Percentiles rank a stretch among this genome's conserved stretches.
These are phyloP conservation scores for Drosophila lacteicornis DNA, from an alignment of 1,140 invertebrate species.

Conservation along the genomic window DNA sequence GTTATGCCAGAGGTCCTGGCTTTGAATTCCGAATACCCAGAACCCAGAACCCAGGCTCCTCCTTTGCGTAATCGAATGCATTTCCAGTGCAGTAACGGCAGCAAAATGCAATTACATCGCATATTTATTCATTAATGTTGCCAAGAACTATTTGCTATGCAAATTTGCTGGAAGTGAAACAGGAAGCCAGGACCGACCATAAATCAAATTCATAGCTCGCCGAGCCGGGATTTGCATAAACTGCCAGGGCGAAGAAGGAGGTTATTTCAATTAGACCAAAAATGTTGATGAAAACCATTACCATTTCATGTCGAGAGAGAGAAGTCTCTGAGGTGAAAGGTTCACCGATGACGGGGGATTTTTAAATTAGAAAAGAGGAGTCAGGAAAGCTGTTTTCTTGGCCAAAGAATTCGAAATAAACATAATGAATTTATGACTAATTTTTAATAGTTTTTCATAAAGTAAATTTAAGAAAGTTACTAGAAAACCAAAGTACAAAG, in stretches of 20 bases:
- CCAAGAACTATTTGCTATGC: conserved; percentile 41
- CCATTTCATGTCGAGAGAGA: no score
- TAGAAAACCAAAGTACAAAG: no score
- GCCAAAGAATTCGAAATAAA: no score
- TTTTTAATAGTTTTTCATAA: no score
- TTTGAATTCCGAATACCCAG: no score
- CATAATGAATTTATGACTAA: no score
- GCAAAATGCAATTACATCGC: conserved; percentile 46
- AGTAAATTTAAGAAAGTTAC: no score
- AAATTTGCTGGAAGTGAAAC: conserved; percentile 42
- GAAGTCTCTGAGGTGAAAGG: neutral
- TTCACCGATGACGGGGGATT: neutral
- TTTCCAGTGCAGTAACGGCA: neutral
- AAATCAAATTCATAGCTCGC: conserved; percentile 70
- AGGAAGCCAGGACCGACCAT: conserved; percentile 33
- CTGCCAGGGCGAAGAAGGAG: neutral
- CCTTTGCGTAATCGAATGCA: conserved; percentile 2
- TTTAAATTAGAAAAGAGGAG: neutral
- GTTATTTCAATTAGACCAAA: conserved; percentile 14
- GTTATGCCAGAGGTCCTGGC: conserved; percentile 24
- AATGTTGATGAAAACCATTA: neutral
- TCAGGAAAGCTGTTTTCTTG: no score
- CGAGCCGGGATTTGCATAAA: conserved; percentile 40
- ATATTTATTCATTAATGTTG: conserved; percentile 52
- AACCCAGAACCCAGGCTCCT: neutral